These are phyloP conservation scores for Morpho deidamia DNA, from an alignment of 2,888 invertebrate species.

Conservation along the genomic window DNA sequence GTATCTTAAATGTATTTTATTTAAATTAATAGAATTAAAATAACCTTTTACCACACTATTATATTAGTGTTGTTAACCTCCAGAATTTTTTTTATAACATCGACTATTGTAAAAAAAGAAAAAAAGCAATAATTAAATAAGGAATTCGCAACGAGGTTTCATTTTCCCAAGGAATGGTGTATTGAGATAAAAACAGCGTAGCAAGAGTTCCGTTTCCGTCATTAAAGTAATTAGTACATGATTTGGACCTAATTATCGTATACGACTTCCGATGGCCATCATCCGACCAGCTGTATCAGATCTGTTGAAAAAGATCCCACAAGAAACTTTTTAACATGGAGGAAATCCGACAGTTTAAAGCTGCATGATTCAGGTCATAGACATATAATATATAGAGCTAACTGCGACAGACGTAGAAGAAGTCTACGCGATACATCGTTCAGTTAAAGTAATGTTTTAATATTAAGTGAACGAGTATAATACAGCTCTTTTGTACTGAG, in stretches of 20 bases:
- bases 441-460: too few species aligned
- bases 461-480: too few species aligned
- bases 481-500: too few species aligned
- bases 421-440: too few species aligned
- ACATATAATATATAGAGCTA: too few species aligned
- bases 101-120: neutral
- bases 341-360: neutral
- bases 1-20: too few species aligned
- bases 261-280: conserved; percentile 54
- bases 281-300: conserved; percentile 36
- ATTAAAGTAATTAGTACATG: conserved; percentile 71
- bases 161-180: conserved; percentile 24
- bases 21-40: too few species aligned
- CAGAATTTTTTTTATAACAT: too few species aligned
- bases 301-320: conserved; percentile 12
- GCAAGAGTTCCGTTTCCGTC: conserved; percentile 68
- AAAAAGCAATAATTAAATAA: conserved; percentile 3
- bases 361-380: neutral
- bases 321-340: neutral
- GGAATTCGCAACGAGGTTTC: conserved; percentile 15
- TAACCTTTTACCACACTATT: too few species aligned
- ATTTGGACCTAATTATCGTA: conserved; percentile 65
- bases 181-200: conserved; percentile 25
- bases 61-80: too few species aligned
- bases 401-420: too few species aligned